Evolutionary conservation across 1,140 invertebrate genomes (phyloP).

Genomic region (Homarus americanus): DNA sequence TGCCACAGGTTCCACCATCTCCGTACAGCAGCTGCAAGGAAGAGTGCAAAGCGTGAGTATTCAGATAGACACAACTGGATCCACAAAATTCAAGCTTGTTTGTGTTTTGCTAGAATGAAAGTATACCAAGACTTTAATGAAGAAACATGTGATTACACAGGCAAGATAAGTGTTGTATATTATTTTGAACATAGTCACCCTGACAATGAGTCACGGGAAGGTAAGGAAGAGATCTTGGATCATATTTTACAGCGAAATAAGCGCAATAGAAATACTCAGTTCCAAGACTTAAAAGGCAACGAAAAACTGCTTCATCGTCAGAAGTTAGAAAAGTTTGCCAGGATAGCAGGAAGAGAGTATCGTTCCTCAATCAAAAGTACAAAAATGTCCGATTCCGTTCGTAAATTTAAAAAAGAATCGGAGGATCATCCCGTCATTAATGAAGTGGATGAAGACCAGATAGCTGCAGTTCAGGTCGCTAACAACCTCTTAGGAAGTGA

Average conservation of each 20-base stretch:
- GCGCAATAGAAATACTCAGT: slow-evolving; percentile 48
- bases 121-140: slow-evolving; percentile 59
- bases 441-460: slow-evolving; percentile 31
- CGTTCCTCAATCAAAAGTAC: background rate
- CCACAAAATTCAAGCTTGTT: slow-evolving; percentile 62
- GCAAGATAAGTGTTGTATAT: slow-evolving; percentile 57
- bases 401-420: background rate
- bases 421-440: background rate
- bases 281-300: slow-evolving; percentile 58
- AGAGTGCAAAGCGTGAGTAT: slow-evolving; percentile 49
- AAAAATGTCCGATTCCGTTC: background rate
- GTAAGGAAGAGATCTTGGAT: slow-evolving; percentile 40
- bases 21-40: slow-evolving; percentile 56
- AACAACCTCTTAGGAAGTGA: slow-evolving; percentile 50
- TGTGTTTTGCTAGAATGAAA: slow-evolving; percentile 59
- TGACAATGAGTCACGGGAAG: background rate
- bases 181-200: slow-evolving; percentile 54
- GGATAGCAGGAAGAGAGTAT: slow-evolving; percentile 54
- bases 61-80: slow-evolving; percentile 65
- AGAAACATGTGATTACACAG: slow-evolving; percentile 56
- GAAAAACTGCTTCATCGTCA: slow-evolving; percentile 58
- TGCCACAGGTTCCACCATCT: slow-evolving; percentile 63
- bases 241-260: slow-evolving; percentile 59
- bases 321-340: slow-evolving; percentile 57
- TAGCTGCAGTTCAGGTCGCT: slow-evolving; percentile 35